Evolutionary conservation across 2,797 vertebrate genomes (phyloP).

Genomic region (Melanotaenia pygmaea): DNA sequence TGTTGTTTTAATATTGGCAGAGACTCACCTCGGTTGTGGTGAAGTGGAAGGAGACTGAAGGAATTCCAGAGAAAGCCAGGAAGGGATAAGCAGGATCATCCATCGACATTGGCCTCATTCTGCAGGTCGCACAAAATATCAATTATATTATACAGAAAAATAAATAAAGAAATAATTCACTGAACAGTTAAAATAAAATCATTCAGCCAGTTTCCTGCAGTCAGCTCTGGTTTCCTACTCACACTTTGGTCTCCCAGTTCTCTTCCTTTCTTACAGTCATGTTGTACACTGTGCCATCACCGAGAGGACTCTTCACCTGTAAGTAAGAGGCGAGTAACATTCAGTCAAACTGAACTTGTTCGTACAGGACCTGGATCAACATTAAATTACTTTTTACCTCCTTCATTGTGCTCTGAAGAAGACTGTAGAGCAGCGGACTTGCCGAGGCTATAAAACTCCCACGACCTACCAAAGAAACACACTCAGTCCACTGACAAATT

Average conservation of each 20-base stretch:
- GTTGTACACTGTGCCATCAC: constrained; percentile 28
- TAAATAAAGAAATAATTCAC: no score
- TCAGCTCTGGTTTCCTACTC: constrained; percentile 51
- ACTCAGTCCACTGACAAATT: neutral
- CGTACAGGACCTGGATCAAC: fast-evolving
- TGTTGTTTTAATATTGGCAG: neutral
- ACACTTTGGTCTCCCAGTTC: constrained; percentile 57
- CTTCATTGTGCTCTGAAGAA: constrained; percentile 84
- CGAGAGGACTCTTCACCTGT: constrained; percentile 68
- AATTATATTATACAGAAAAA: no score
- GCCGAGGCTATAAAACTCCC: constrained; percentile 83
- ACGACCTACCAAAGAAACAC: constrained; percentile 73
- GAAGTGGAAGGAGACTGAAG: constrained; percentile 92
- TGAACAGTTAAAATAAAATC: neutral
- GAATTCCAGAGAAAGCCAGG: constrained; percentile 91
- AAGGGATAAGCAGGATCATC: constrained; percentile 91
- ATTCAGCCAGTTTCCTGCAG: neutral
- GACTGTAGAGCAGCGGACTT: constrained; percentile 87
- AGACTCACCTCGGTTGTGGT: constrained; percentile 66
- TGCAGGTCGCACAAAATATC: constrained; percentile 40
- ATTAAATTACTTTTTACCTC: constrained; percentile 74
- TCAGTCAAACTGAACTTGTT: neutral
- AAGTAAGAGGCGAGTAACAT: neutral
- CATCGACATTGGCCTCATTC: constrained; percentile 82
- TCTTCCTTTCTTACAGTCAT: neutral